phyloP scores from a whole-genome alignment of 2,113 vertebrate species.

The Crotalus horridus region DNA sequence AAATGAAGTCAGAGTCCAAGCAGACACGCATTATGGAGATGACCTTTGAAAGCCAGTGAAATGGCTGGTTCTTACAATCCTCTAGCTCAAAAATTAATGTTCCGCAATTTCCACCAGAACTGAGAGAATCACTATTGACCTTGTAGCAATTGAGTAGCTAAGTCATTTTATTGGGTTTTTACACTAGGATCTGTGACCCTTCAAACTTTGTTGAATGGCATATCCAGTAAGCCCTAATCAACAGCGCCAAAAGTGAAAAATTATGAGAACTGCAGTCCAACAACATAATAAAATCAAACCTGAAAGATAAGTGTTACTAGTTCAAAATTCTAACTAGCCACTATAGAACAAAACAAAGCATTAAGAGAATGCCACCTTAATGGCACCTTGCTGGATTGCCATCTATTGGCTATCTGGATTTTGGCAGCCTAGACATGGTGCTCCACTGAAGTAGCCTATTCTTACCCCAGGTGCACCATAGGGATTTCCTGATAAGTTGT shows the following conservation, averaged over 20 bases:
- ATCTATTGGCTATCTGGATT: background rate
- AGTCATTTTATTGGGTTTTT: background rate
- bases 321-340: background rate
- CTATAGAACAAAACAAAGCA: background rate
- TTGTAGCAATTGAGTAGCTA: background rate
- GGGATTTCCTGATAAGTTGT: background rate
- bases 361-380: background rate
- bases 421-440: background rate
- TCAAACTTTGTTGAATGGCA: background rate
- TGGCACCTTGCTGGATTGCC: background rate
- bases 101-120: background rate
- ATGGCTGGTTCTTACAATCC: background rate
- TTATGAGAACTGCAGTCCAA: background rate
- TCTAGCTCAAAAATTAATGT: background rate
- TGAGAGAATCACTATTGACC: background rate
- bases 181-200: background rate
- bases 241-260: background rate
- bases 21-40: background rate
- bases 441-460: background rate
- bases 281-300: background rate
- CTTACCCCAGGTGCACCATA: background rate
- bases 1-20: background rate
- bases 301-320: background rate
- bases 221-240: background rate
- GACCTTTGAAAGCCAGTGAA: background rate